These are phyloP conservation scores for Diogma glabrata DNA, from an alignment of 2,888 invertebrate genomes.

Conservation along the genomic window DNA sequence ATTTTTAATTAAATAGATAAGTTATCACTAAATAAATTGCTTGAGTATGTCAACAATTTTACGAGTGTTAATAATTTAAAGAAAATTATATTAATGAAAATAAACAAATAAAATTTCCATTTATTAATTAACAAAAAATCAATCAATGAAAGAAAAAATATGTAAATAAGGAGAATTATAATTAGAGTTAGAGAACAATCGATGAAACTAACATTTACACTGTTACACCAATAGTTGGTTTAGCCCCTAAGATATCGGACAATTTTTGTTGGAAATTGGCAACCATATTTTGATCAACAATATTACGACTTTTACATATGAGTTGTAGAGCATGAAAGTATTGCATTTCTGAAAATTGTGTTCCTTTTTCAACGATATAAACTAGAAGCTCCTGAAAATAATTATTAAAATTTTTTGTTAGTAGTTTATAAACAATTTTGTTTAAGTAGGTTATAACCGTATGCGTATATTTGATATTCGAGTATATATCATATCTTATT, in stretches of 20 bases:
- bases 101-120: no score
- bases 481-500: no score
- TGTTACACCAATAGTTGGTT: constrained; percentile 62
- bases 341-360: constrained; percentile 78
- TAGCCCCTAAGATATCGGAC: constrained; percentile 64
- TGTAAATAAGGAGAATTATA: no score
- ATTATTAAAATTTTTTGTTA: constrained; percentile 1
- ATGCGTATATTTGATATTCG: no score
- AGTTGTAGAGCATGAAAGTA: constrained; percentile 77
- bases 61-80: no score
- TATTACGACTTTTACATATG: constrained; percentile 50
- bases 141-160: no score
- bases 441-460: no score
- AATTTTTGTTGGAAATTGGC: constrained; percentile 64
- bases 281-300: constrained; percentile 43
- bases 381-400: constrained; percentile 64
- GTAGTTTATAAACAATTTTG: neutral
- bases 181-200: neutral
- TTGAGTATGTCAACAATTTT: no score
- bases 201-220: constrained; percentile 45
- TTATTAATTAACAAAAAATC: no score
- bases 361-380: constrained; percentile 72
- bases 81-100: no score
- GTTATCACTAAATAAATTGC: no score
- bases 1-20: no score